These are phyloP conservation scores for Petrocephalus microphthalmus DNA, from an alignment of 2,113 vertebrate genomes.

Conservation along the genomic window DNA sequence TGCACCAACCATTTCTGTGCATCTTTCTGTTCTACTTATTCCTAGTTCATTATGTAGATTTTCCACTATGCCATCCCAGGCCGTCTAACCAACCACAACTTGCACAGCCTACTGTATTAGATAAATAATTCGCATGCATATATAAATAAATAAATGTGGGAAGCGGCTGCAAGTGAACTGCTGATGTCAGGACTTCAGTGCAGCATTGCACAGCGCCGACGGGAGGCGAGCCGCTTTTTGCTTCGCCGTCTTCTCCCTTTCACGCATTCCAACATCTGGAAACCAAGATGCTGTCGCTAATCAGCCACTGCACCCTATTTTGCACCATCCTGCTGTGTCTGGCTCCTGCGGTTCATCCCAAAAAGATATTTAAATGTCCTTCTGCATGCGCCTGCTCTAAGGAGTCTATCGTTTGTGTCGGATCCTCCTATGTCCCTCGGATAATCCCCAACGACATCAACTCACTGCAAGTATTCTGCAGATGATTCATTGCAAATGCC, in stretches of 20 bases:
- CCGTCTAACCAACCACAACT: neutral
- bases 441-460: constrained; percentile 77
- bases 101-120: neutral
- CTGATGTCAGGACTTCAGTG: constrained; percentile 62
- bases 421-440: constrained; percentile 71
- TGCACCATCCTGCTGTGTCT: constrained; percentile 40
- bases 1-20: neutral
- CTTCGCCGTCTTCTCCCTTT: neutral
- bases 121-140: constrained; percentile 1
- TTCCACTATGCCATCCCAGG: neutral
- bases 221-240: constrained; percentile 21
- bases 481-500: neutral
- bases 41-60: neutral
- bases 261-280: constrained; percentile 27
- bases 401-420: constrained; percentile 87
- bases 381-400: constrained; percentile 85
- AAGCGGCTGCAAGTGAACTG: constrained; percentile 53
- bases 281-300: constrained; percentile 51
- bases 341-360: constrained; percentile 44
- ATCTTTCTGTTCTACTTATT: neutral
- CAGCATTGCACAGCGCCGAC: constrained; percentile 44
- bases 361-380: constrained; percentile 72
- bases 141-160: constrained; percentile 45
- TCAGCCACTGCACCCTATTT: constrained; percentile 28
- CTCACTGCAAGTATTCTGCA: constrained; percentile 76